Conservation (phyloP, 1,140 invertebrate genomes). For the Drosophila nigrodunni region DNA sequence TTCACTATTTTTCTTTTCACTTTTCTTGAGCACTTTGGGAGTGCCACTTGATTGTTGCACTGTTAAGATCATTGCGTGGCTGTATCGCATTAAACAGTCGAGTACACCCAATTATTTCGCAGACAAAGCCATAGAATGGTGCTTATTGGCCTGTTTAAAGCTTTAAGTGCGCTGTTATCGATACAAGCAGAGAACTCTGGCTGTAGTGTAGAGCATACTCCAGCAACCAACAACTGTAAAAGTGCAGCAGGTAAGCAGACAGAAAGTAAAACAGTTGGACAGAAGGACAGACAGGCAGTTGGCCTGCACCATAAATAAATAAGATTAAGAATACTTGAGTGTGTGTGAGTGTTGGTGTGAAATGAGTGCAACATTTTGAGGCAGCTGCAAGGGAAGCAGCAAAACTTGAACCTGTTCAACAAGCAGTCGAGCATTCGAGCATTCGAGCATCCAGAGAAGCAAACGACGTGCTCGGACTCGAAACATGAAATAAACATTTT, state of each 20-base stretch:
- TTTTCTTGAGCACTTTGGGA: slow-evolving; percentile 3
- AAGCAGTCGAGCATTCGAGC: slow-evolving; percentile 50
- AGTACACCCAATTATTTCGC: slow-evolving; percentile 57
- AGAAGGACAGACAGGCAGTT: slow-evolving; percentile 5
- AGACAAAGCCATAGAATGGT: background rate
- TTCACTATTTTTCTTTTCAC: background rate
- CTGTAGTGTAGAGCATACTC: slow-evolving; percentile 49
- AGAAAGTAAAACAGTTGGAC: slow-evolving; percentile 10
- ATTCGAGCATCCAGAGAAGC: slow-evolving; percentile 20
- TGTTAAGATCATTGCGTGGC: slow-evolving; percentile 9
- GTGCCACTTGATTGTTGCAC: slow-evolving; percentile 24
- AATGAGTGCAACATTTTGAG: slow-evolving; percentile 58
- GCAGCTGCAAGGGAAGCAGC: slow-evolving; percentile 8
- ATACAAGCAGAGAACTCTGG: slow-evolving; percentile 33
- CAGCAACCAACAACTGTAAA: slow-evolving; percentile 45
- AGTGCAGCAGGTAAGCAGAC: slow-evolving; percentile 42
- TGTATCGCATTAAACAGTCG: slow-evolving; percentile 68
- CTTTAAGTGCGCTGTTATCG: slow-evolving; percentile 31
- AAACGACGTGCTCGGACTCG: slow-evolving; percentile 71
- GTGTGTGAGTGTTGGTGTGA: slow-evolving; percentile 43
- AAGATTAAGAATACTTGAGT: slow-evolving; percentile 73
- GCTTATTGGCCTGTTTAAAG: slow-evolving; percentile 19
- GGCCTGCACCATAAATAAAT: slow-evolving; percentile 69
- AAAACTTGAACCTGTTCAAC: slow-evolving; percentile 17
- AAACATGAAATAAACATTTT: slow-evolving; percentile 80